phyloP scores from a whole-genome alignment of 2,888 invertebrate genomes.

The Tanytarsus gracilentus region DNA sequence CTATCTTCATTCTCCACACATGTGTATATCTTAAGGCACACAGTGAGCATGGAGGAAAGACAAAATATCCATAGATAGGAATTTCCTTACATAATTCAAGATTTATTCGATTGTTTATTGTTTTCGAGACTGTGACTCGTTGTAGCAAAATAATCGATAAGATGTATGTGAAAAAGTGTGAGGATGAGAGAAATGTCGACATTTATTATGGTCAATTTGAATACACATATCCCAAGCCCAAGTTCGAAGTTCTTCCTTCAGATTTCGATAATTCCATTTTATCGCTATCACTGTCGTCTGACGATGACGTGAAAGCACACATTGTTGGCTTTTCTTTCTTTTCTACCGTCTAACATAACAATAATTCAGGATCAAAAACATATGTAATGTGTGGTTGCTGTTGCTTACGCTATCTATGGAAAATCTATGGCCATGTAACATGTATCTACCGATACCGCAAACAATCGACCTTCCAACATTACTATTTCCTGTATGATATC shows the following conservation, averaged over 20 bases:
- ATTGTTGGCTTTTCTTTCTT: too few species aligned
- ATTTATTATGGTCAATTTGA: constrained; percentile 26
- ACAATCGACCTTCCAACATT: constrained; percentile 5
- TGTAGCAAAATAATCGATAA: background rate
- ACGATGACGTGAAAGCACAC: too few species aligned
- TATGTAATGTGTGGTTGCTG: background rate
- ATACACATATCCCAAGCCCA: too few species aligned
- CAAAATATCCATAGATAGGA: too few species aligned
- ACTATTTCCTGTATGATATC: too few species aligned
- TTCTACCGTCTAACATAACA: background rate
- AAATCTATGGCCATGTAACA: too few species aligned
- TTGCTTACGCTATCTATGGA: too few species aligned
- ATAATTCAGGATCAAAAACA: constrained; percentile 4
- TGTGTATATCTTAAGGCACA: background rate
- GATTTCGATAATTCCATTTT: too few species aligned
- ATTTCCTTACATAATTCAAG: constrained; percentile 21
- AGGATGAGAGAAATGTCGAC: background rate
- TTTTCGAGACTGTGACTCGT: background rate
- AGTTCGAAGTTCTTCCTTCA: too few species aligned
- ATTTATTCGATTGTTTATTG: constrained; percentile 26
- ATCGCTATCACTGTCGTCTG: too few species aligned
- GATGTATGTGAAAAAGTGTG: background rate
- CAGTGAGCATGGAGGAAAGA: too few species aligned
- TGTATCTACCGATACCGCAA: background rate
- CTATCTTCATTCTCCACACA: too few species aligned